phyloP scores from a whole-genome alignment of 2,797 vertebrate genomes.

The Phataginus tricuspis region DNA sequence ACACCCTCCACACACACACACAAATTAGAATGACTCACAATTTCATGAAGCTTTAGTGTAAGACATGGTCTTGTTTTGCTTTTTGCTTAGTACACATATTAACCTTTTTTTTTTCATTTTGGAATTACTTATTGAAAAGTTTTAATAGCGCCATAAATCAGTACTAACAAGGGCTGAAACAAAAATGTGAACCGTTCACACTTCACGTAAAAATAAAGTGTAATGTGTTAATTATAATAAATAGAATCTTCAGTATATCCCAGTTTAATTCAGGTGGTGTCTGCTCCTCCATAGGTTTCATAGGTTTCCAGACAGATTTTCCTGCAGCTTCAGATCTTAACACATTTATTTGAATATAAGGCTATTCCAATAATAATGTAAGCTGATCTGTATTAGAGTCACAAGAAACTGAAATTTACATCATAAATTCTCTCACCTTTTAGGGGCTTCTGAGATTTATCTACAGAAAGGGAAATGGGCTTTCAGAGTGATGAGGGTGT shows the following conservation, averaged over 20 bases:
- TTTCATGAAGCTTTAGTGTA: not conserved
- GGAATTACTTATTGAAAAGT: not conserved
- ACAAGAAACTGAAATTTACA: constrained; percentile 73
- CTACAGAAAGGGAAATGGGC: constrained; percentile 44
- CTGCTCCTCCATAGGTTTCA: constrained; percentile 31
- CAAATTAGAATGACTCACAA: not conserved
- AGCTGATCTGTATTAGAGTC: constrained; percentile 72
- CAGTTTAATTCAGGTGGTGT: not conserved
- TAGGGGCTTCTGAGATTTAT: constrained; percentile 63
- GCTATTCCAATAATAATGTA: constrained; percentile 61
- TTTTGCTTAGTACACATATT: not conserved
- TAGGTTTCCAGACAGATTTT: constrained; percentile 55
- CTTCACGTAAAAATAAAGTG: constrained; percentile 28
- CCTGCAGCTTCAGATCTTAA: constrained; percentile 66
- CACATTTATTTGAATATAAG: constrained; percentile 55
- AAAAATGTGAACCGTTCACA: constrained; percentile 6
- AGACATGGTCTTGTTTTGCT: not conserved
- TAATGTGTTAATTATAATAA: not conserved
- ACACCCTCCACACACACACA: not conserved
- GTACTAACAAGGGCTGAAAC: constrained; percentile 23
- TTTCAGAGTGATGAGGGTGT: not conserved
- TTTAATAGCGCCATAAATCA: constrained; percentile 31
- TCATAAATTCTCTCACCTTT: not conserved
- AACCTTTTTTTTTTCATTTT: not conserved
- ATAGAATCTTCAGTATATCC: not conserved